phyloP scores from a whole-genome alignment of 2,888 invertebrate genomes.

The Margaritifera margaritifera region DNA sequence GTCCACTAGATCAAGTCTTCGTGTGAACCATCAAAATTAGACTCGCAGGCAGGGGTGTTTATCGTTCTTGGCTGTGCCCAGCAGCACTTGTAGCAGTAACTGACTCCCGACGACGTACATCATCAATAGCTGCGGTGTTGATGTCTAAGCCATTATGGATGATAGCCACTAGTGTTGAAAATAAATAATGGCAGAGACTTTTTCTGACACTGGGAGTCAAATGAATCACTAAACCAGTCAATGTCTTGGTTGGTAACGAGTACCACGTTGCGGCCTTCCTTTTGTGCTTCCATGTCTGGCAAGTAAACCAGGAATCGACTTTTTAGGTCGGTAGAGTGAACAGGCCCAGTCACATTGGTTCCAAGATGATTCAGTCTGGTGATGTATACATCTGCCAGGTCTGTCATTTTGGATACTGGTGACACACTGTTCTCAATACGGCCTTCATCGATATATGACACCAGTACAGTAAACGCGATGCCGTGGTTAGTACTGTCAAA shows the following conservation, averaged over 20 bases:
- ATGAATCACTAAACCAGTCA: constrained; percentile 7
- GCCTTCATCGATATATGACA: constrained; percentile 17
- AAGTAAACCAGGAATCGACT: constrained; percentile 9
- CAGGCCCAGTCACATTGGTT: too few relatives aligned
- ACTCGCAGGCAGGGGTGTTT: constrained; percentile 21
- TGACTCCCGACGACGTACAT: constrained; percentile 5
- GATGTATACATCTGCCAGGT: constrained; percentile 14
- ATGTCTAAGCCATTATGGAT: constrained; percentile 14
- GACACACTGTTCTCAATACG: background rate
- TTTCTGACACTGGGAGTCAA: constrained; percentile 12
- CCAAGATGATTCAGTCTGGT: constrained; percentile 4
- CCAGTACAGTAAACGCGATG: constrained; percentile 18
- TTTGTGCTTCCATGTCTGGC: constrained; percentile 13
- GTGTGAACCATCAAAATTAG: constrained; percentile 19
- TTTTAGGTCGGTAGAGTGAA: too few relatives aligned
- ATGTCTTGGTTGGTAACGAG: constrained; percentile 9
- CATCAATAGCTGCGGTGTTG: too few relatives aligned
- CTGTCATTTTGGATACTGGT: constrained; percentile 18
- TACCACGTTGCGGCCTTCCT: constrained; percentile 39
- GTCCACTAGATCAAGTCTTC: constrained; percentile 18
- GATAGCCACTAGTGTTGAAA: constrained; percentile 11
- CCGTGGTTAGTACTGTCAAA: constrained; percentile 10
- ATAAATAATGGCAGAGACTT: constrained; percentile 15
- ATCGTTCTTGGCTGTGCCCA: constrained; percentile 7
- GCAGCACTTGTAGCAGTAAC: background rate